Evolutionary conservation across 2,113 vertebrate species (phyloP).

Genomic region (Neolamprologus falcicula): DNA sequence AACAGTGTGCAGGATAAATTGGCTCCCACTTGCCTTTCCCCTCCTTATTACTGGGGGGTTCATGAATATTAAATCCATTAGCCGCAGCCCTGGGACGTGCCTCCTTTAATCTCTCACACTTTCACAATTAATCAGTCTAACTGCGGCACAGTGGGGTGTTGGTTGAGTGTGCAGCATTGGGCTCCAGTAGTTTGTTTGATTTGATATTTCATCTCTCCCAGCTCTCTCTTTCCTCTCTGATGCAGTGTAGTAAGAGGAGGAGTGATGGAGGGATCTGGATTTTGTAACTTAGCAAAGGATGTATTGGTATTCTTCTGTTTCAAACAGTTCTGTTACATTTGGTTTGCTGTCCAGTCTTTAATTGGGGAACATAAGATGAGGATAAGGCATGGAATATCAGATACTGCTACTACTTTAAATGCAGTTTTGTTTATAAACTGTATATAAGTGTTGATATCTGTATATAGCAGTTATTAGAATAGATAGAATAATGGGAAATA

Average conservation of each 20-base stretch:
- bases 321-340: not conserved
- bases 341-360: not conserved
- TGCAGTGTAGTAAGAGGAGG: not conserved
- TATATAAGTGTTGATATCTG: not conserved
- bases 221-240: not conserved
- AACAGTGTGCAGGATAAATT: constrained; percentile 35
- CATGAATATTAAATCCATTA: constrained; percentile 67
- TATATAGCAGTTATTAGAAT: not conserved
- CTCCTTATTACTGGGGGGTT: constrained; percentile 28
- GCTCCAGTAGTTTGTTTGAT: constrained; percentile 27
- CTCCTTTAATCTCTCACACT: constrained; percentile 62
- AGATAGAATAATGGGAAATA: not conserved
- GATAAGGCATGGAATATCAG: not conserved
- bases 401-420: not conserved
- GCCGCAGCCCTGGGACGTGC: constrained; percentile 33
- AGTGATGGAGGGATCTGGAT: not conserved
- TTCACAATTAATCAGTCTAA: constrained; percentile 66
- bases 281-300: not conserved
- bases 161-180: not conserved
- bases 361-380: not conserved
- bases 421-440: not conserved
- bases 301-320: not conserved
- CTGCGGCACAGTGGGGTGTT: constrained; percentile 53
- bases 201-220: constrained; percentile 17
- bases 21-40: constrained; percentile 42